phyloP scores from a whole-genome alignment of 1,140 invertebrate genomes.

The Paracyclopina nana region DNA sequence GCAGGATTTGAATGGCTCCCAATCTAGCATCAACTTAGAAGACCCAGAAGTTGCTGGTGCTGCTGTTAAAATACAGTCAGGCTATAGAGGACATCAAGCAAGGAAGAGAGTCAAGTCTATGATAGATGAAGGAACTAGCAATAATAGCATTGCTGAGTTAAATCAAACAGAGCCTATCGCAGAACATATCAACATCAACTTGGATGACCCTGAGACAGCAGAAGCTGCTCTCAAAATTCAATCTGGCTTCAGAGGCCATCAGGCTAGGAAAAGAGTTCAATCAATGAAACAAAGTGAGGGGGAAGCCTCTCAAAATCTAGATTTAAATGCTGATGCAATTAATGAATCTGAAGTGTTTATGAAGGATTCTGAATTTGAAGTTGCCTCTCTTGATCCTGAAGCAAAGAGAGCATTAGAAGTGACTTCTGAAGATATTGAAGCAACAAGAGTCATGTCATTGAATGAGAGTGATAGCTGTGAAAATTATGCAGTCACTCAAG shows the following conservation, averaged over 20 bases:
- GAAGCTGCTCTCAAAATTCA: constrained; percentile 30
- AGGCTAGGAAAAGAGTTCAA: constrained; percentile 17
- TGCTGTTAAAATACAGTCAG: constrained; percentile 44
- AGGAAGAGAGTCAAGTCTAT: constrained; percentile 38
- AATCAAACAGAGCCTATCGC: constrained; percentile 2
- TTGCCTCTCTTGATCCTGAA: too few relatives aligned
- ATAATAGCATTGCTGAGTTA: neutral
- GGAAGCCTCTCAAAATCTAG: neutral
- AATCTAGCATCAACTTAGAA: constrained; percentile 27
- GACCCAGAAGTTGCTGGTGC: constrained; percentile 38
- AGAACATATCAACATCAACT: constrained; percentile 25
- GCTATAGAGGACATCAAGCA: constrained; percentile 38
- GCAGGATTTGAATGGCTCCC: neutral
- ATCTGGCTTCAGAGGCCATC: constrained; percentile 24
- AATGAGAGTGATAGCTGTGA: too few relatives aligned
- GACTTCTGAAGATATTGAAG: too few relatives aligned
- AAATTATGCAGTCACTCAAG: too few relatives aligned
- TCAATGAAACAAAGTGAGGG: constrained; percentile 14
- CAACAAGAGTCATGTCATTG: too few relatives aligned
- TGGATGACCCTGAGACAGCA: constrained; percentile 28
- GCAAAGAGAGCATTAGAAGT: too few relatives aligned
- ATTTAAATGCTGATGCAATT: too few relatives aligned
- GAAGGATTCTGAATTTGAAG: too few relatives aligned
- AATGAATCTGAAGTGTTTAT: too few relatives aligned
- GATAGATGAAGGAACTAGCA: constrained; percentile 26